These are phyloP conservation scores for Encarsia formosa DNA, from an alignment of 2,888 invertebrate genomes.

Conservation along the genomic window DNA sequence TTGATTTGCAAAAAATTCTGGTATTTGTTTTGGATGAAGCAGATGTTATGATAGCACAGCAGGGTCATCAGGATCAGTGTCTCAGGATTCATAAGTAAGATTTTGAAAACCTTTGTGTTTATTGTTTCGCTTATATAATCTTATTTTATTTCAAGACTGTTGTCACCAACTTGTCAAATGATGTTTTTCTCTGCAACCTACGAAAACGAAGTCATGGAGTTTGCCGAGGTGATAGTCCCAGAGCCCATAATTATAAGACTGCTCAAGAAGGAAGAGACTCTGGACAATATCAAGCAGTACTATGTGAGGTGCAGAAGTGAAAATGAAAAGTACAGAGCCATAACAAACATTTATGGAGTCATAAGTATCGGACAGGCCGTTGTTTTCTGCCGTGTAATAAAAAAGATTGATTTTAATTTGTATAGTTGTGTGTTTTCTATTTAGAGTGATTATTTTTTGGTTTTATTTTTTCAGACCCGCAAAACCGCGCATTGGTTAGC, in stretches of 20 bases:
- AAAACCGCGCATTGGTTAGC: conserved; percentile 85
- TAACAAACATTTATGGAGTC: conserved; percentile 93
- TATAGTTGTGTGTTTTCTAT: background rate
- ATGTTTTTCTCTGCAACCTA: conserved; percentile 99
- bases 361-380: conserved; percentile 97
- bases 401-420: background rate
- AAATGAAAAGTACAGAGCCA: conserved; percentile 88
- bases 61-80: conserved; percentile 96
- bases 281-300: conserved; percentile 96
- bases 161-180: conserved; percentile 83
- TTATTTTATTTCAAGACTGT: conserved; percentile 51
- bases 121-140: background rate
- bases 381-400: conserved; percentile 84
- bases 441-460: background rate
- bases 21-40: conserved; percentile 99
- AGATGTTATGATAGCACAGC: conserved; percentile 98
- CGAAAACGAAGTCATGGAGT: conserved; percentile 88
- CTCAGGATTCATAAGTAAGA: conserved; percentile 86
- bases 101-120: no score
- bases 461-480: conserved; percentile 61
- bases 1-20: conserved; percentile 79
- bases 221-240: conserved; percentile 90
- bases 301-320: conserved; percentile 82
- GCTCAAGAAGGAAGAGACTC: conserved; percentile 85
- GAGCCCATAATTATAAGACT: conserved; percentile 87